These are phyloP conservation scores for Arvicanthis niloticus DNA, from an alignment of 2,113 vertebrate genomes.

Conservation along the genomic window DNA sequence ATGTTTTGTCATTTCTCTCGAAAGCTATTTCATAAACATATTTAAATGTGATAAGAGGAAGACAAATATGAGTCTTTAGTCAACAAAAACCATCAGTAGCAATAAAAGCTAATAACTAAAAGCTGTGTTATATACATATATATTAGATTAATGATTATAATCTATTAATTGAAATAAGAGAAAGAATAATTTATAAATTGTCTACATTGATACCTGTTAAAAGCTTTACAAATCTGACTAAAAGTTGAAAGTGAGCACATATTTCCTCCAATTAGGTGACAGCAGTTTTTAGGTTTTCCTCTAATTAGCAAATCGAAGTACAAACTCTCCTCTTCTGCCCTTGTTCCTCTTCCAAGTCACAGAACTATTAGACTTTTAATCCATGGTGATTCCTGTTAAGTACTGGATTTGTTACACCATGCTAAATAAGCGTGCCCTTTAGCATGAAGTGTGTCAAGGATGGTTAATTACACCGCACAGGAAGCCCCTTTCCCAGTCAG, in stretches of 20 bases:
- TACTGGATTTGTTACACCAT: slow-evolving; percentile 34
- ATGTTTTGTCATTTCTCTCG: neutral
- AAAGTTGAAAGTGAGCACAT: neutral
- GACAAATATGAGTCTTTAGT: neutral
- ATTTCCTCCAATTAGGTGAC: neutral
- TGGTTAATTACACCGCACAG: slow-evolving; percentile 48
- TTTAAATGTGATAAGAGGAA: slow-evolving; percentile 21
- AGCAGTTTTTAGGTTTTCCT: neutral
- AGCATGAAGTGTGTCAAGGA: slow-evolving; percentile 34
- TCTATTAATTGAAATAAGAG: slow-evolving; percentile 4
- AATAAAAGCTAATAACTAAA: slow-evolving; percentile 34
- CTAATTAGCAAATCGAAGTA: slow-evolving; percentile 31
- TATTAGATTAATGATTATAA: neutral
- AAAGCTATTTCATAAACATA: neutral
- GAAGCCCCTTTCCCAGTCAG: slow-evolving; percentile 39
- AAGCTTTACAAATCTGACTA: neutral
- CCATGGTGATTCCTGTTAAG: slow-evolving; percentile 42
- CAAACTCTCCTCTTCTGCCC: neutral
- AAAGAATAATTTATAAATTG: slow-evolving; percentile 18
- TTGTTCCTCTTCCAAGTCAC: neutral
- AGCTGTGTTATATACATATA: neutral
- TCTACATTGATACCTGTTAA: neutral
- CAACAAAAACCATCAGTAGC: neutral
- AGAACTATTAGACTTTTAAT: slow-evolving; percentile 33
- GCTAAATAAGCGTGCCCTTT: slow-evolving; percentile 39